Evolutionary conservation across 1,140 invertebrate genomes (phyloP), one percentile per base, ranked within the genome.

Genomic region (Achroia grisella): DNA sequence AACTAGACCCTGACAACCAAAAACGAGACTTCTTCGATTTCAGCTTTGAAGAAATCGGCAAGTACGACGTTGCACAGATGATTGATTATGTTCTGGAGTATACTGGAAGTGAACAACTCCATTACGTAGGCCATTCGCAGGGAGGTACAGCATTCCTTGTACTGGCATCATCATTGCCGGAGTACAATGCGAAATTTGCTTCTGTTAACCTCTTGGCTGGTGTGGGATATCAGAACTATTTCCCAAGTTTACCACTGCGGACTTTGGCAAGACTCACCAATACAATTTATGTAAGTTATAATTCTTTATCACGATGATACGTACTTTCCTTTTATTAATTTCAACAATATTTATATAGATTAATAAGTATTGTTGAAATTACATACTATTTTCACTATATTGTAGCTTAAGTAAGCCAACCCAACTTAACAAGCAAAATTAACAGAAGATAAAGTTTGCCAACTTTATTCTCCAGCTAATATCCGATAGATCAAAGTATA

Each of bases 31-130:
- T 75, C 56, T 87, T 82, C 82, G 52, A 80, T 14, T 86, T 86
- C 17, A 63, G 63, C 28, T 88, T 86, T 71, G 91, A 94, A 49
- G 90, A 95, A 65, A 92, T 94, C 55, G 92, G 90, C 1, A 62
- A 75, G 0, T 89, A 88, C 33, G 93, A 95, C 69, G 40, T 94
- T 4, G 92, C 93, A 10, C 89, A 92, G 0, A 90, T 90, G 75
- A 88, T 94, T 1, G 89, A 93, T 46, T 87, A 90, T 42, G 80
- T 91, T 10, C 48, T 90, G 15, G 56, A 80, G 0, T 45, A 52
- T 12, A 90, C 89, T 0, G 68, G 71, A 1, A 58, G 71, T 10
- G 46, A 68, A 8, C 59, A 87, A 42, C 39, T 92, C 0, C 81
- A 73, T 42, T 92, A 91, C 55, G 51, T 89, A 15, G 90, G 89